These are phyloP conservation scores for Eulacestoma nigropectus DNA, from an alignment of 2,113 vertebrate genomes.

Conservation along the genomic window DNA sequence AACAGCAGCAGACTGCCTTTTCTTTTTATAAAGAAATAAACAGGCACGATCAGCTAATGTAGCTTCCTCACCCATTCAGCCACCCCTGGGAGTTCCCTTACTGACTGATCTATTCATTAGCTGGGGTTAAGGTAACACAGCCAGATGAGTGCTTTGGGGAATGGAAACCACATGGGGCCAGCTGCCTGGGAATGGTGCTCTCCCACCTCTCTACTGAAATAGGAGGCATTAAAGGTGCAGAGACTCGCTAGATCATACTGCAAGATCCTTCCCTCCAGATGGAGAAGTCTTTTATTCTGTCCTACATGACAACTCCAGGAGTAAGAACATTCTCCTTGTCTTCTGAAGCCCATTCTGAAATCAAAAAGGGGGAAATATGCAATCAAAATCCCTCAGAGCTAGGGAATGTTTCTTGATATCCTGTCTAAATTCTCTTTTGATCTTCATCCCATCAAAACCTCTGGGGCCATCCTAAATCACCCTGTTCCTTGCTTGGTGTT, in stretches of 20 bases:
- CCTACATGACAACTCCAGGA: not conserved
- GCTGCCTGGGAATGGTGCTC: not conserved
- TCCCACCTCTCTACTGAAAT: not conserved
- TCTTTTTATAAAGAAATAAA: slow-evolving; percentile 18
- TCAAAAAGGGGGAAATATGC: not conserved
- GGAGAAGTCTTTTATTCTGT: not conserved
- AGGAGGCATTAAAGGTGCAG: not conserved
- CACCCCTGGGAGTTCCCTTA: not conserved
- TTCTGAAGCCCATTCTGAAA: not conserved
- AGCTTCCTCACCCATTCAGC: not conserved
- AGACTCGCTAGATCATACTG: not conserved
- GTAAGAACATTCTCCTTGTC: not conserved
- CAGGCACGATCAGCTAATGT: not conserved
- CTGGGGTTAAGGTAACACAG: not conserved
- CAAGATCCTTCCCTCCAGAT: not conserved
- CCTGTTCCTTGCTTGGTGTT: slow-evolving; percentile 11
- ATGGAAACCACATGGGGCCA: not conserved
- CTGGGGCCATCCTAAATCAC: not conserved
- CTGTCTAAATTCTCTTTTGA: slow-evolving; percentile 9
- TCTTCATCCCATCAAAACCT: slow-evolving; percentile 12
- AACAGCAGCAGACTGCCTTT: not conserved
- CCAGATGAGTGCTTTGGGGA: not conserved
- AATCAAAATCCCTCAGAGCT: not conserved
- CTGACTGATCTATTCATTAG: not conserved
- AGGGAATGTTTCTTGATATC: not conserved